phyloP scores from a whole-genome alignment of 2,888 invertebrate species.

The Monochamus alternatus region DNA sequence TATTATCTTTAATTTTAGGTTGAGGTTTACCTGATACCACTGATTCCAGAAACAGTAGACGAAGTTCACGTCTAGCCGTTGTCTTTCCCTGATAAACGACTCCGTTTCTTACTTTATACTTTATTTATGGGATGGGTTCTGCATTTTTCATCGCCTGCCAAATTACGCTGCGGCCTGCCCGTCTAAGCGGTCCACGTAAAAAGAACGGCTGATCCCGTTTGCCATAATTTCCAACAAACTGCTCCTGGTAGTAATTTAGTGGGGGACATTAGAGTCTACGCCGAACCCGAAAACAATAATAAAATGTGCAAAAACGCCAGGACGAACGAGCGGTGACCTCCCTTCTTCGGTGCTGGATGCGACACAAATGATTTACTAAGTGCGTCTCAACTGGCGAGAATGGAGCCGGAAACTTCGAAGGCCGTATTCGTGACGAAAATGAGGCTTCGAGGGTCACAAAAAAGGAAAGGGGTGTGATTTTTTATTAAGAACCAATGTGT shows the following conservation, averaged over 20 bases:
- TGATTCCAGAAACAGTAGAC: no score
- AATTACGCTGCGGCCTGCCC: neutral
- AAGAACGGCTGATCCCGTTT: constrained; percentile 12
- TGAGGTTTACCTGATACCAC: no score
- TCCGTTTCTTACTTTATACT: neutral
- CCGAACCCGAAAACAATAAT: constrained; percentile 57
- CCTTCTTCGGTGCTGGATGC: constrained; percentile 44
- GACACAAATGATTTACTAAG: constrained; percentile 58
- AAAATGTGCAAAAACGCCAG: constrained; percentile 56
- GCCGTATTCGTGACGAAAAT: constrained; percentile 47
- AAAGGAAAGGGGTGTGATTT: neutral
- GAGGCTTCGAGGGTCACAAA: constrained; percentile 43
- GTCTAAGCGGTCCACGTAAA: neutral
- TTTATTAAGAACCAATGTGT: neutral
- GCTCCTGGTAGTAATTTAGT: constrained; percentile 50
- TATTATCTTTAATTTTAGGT: no score
- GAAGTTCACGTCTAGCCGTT: no score
- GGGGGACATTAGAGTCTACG: constrained; percentile 49
- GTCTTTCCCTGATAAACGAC: neutral
- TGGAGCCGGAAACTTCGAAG: constrained; percentile 44
- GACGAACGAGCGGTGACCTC: constrained; percentile 57
- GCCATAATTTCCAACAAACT: constrained; percentile 46
- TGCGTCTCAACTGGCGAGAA: constrained; percentile 51
- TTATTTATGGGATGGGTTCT: neutral
- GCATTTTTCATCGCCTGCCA: neutral